Evolutionary conservation across 2,797 vertebrate species (phyloP).

Genomic region (Poecilia picta): DNA sequence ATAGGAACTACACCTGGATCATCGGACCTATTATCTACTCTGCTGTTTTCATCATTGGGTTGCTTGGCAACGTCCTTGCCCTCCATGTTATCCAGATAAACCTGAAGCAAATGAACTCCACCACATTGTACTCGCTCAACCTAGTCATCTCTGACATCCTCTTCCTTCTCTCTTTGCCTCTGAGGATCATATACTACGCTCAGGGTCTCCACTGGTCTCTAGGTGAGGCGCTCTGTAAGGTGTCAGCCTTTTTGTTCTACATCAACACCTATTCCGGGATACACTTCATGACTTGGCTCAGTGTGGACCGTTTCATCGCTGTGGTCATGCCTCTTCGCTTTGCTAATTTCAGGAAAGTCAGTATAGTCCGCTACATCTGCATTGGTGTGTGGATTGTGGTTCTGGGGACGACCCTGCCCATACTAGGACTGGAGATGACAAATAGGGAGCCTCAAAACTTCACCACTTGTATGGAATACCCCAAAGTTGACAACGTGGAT

Average conservation of each 20-base stretch:
- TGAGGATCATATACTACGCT: slow-evolving; percentile 90
- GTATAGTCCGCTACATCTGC: slow-evolving; percentile 87
- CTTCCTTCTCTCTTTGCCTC: slow-evolving; percentile 88
- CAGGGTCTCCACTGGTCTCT: slow-evolving; percentile 92
- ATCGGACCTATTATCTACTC: slow-evolving; percentile 87
- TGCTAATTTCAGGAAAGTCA: slow-evolving; percentile 84
- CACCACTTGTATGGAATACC: slow-evolving; percentile 96
- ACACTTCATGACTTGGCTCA: slow-evolving; percentile 98
- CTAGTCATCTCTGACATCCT: slow-evolving; percentile 94
- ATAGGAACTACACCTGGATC: slow-evolving; percentile 83
- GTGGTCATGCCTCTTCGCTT: slow-evolving; percentile 92
- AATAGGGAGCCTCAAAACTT: slow-evolving; percentile 58
- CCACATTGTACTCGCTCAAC: slow-evolving; percentile 94
- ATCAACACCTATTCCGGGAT: slow-evolving; percentile 96
- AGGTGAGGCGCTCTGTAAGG: slow-evolving; percentile 85
- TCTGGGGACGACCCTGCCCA: slow-evolving; percentile 89
- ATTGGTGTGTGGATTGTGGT: slow-evolving; percentile 89
- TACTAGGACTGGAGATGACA: slow-evolving; percentile 86
- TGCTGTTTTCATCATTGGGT: slow-evolving; percentile 85
- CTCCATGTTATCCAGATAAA: slow-evolving; percentile 91
- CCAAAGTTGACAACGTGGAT: slow-evolving; percentile 88
- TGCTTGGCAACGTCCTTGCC: slow-evolving; percentile 90
- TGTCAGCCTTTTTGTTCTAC: slow-evolving; percentile 90
- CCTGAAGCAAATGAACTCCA: slow-evolving; percentile 95
- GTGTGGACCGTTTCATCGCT: slow-evolving; percentile 93